Evolutionary conservation across 2,888 invertebrate species (phyloP).

Genomic region (Tetragnatha montana): DNA sequence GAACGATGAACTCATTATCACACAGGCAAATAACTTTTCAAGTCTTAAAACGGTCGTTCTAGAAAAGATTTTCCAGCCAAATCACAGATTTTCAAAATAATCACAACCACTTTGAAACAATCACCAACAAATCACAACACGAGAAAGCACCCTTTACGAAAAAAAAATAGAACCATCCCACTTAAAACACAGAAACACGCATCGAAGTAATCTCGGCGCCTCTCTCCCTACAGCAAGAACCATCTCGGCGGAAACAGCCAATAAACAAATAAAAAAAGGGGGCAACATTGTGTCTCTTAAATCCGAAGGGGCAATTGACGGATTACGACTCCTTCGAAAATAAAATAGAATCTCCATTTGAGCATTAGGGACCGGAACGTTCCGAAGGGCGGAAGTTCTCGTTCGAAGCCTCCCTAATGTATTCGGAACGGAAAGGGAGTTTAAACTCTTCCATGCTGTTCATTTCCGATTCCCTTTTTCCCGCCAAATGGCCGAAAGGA

Average conservation of each 20-base stretch:
- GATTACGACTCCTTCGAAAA: not conserved
- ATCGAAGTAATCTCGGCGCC: not conserved
- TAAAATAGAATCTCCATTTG: not conserved
- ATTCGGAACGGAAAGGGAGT: conserved; percentile 31
- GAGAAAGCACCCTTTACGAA: not conserved
- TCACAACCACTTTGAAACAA: too few relatives aligned
- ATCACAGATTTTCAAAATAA: too few relatives aligned
- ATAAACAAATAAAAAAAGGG: not conserved
- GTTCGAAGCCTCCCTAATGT: not conserved
- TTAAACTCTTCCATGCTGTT: conserved; percentile 36
- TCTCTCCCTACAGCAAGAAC: not conserved
- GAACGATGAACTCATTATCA: too few relatives aligned
- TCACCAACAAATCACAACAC: too few relatives aligned
- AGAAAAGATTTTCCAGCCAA: too few relatives aligned
- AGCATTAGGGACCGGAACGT: conserved; percentile 34
- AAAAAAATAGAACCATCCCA: not conserved
- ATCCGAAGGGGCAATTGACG: not conserved
- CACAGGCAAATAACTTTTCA: too few relatives aligned
- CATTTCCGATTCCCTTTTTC: conserved; percentile 51
- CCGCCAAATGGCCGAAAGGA: conserved; percentile 16
- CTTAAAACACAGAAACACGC: not conserved
- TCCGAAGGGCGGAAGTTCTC: conserved; percentile 32
- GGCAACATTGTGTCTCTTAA: not conserved
- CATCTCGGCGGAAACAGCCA: not conserved
- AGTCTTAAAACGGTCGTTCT: too few relatives aligned